A percentile compares a stretch with the other conserved stretches of the same genome.
phyloP scores from a whole-genome alignment of 1,140 invertebrate genomes.

The Condylostylus longicornis region DNA sequence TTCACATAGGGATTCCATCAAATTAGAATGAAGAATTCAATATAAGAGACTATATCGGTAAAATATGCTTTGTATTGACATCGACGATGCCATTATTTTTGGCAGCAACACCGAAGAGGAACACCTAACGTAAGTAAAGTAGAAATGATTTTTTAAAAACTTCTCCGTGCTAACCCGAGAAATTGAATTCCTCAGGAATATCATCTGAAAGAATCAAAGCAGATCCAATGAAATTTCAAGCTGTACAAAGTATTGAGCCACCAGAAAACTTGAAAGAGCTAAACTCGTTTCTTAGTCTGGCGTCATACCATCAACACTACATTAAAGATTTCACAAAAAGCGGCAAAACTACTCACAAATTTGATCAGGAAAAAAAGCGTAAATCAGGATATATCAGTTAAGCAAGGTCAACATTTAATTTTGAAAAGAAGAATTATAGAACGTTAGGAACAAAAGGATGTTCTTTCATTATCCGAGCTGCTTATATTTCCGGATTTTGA shows the following conservation, averaged over 20 bases:
- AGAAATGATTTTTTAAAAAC: not conserved
- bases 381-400: constrained; percentile 4
- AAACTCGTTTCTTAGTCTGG: constrained; percentile 1
- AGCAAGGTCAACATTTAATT: constrained; percentile 2
- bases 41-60: constrained; percentile 15
- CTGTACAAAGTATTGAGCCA: constrained; percentile 1
- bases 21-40: constrained; percentile 22
- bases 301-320: constrained; percentile 3
- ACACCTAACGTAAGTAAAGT: constrained; percentile 1
- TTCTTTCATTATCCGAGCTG: constrained; percentile 28
- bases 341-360: constrained; percentile 4
- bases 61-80: constrained; percentile 26
- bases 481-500: constrained; percentile 24
- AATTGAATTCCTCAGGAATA: constrained; percentile 1
- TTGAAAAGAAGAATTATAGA: constrained; percentile 9
- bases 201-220: constrained; percentile 2
- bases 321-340: constrained; percentile 4
- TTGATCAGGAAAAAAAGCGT: constrained; percentile 1
- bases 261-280: constrained; percentile 4
- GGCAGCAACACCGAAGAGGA: not conserved
- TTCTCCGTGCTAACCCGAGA: not conserved
- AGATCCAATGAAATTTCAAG: constrained; percentile 2
- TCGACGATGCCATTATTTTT: constrained; percentile 12
- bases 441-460: constrained; percentile 29
- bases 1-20: constrained; percentile 35